A percentile compares a stretch with the other conserved stretches of the same genome.
Conservation (phyloP, 2,888 invertebrate genomes). For the Plemyria rubiginata region DNA sequence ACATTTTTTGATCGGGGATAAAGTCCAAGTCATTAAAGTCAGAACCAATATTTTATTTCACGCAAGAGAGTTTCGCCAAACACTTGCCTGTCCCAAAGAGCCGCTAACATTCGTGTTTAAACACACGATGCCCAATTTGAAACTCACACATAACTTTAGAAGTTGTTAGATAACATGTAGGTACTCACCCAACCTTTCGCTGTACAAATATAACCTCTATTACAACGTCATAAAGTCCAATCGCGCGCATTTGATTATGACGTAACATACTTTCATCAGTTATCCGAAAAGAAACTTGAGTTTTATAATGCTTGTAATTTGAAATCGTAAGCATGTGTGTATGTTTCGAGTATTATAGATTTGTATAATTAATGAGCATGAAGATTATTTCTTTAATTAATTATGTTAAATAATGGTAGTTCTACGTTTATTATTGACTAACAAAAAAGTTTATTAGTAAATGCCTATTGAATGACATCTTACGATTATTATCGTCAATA, state of each 20-base stretch:
- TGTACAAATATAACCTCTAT: conserved; percentile 14
- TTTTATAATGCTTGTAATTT: conserved; percentile 33
- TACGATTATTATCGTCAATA: no score
- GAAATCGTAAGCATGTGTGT: conserved; percentile 25
- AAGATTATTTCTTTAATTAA: conserved; percentile 12
- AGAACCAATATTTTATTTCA: background rate
- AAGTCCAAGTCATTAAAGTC: no score
- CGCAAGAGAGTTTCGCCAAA: background rate
- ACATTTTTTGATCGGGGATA: no score
- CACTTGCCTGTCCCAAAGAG: background rate
- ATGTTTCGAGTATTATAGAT: conserved; percentile 10
- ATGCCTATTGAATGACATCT: no score
- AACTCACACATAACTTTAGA: conserved; percentile 20
- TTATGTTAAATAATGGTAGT: no score
- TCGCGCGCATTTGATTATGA: conserved; percentile 20
- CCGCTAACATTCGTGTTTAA: background rate
- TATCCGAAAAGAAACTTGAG: conserved; percentile 33
- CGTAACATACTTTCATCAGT: conserved; percentile 39
- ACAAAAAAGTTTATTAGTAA: no score
- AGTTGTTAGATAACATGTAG: conserved; percentile 25
- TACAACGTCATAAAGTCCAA: conserved; percentile 20
- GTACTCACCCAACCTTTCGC: background rate
- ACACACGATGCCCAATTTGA: conserved; percentile 27
- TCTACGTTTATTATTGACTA: no score
- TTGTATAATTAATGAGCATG: conserved; percentile 22